A percentile compares a stretch with the other conserved stretches of the same genome.
These are phyloP conservation scores for Eciton burchellii DNA, from an alignment of 1,140 invertebrate species.

Conservation along the genomic window DNA sequence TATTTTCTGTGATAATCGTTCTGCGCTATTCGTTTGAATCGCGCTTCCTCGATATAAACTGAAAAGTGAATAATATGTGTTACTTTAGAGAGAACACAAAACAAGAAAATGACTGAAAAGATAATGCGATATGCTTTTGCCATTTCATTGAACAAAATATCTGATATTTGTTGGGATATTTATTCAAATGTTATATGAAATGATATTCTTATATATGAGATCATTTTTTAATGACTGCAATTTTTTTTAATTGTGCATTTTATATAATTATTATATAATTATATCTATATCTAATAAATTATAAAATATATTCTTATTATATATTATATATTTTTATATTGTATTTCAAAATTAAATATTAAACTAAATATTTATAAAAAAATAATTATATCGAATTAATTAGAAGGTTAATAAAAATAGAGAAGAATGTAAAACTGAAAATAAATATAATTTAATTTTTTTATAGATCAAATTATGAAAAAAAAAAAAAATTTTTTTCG, in stretches of 20 bases:
- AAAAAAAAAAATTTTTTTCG: too few relatives aligned
- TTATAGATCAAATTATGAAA: background rate
- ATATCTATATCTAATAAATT: too few relatives aligned
- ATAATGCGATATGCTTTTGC: background rate
- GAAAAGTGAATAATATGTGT: background rate
- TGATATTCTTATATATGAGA: background rate
- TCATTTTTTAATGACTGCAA: background rate
- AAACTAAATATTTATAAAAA: too few relatives aligned
- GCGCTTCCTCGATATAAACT: background rate
- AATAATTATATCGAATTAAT: background rate
- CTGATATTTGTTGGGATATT: background rate
- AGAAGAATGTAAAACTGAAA: background rate
- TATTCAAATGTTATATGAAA: constrained; percentile 3
- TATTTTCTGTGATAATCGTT: background rate
- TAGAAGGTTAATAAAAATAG: background rate
- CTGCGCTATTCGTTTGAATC: background rate
- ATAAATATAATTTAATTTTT: background rate
- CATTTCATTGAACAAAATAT: background rate
- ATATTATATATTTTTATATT: too few relatives aligned
- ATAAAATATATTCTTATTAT: too few relatives aligned
- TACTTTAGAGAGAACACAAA: background rate
- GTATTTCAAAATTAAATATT: too few relatives aligned
- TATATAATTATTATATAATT: too few relatives aligned
- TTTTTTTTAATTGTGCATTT: background rate
- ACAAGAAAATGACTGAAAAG: too few relatives aligned